Conservation (phyloP, 2,797 vertebrate species). For the Cossypha dichroa region DNA sequence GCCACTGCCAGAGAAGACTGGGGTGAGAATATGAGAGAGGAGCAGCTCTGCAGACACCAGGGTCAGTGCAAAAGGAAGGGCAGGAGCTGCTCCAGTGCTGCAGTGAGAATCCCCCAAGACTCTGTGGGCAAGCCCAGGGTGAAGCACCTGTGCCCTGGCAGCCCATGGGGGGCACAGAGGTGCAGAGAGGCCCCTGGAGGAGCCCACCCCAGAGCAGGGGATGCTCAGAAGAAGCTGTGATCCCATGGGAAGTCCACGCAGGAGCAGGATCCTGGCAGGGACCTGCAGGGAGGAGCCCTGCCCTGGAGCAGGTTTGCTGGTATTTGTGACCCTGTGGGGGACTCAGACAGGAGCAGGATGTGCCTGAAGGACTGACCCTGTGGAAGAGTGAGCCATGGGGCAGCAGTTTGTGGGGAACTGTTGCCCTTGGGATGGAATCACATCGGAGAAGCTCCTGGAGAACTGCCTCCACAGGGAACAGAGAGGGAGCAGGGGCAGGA, state of each 20-base stretch:
- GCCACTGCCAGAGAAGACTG: not conserved
- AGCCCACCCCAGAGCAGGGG: not conserved
- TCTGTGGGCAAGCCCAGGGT: rapidly evolving
- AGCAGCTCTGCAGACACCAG: not conserved
- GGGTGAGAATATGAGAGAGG: not conserved
- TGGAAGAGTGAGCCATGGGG: not conserved
- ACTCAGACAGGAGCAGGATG: not conserved
- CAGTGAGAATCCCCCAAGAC: not conserved
- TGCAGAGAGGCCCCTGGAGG: not conserved
- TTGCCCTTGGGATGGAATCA: not conserved
- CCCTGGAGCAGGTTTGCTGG: not conserved
- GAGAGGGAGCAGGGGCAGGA: not conserved
- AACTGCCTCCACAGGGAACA: not conserved
- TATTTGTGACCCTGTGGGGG: not conserved
- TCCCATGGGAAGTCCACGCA: not conserved
- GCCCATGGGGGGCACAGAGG: not conserved
- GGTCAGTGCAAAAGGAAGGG: not conserved
- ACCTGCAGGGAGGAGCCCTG: not conserved
- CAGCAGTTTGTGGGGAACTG: not conserved
- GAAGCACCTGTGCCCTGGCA: not conserved
- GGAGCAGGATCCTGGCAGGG: not conserved
- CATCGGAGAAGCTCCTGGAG: not conserved
- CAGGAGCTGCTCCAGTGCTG: not conserved
- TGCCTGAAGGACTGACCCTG: not conserved
- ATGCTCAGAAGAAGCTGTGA: not conserved